Evolutionary conservation across 2,113 vertebrate genomes (phyloP).

Genomic region (Perccottus glenii): DNA sequence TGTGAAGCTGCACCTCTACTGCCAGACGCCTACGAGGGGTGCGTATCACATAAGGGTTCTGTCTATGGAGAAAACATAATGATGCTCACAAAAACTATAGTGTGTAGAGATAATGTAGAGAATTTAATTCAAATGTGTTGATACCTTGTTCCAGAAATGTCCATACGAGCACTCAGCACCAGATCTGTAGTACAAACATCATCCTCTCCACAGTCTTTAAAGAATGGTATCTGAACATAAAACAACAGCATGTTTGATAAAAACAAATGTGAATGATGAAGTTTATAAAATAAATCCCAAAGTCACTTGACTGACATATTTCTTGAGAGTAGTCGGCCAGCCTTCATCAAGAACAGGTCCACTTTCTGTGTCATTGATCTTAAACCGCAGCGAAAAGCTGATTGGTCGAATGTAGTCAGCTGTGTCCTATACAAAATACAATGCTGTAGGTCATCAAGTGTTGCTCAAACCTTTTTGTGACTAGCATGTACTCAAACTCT

Average conservation of each 20-base stretch:
- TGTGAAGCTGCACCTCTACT: constrained; percentile 85
- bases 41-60: constrained; percentile 84
- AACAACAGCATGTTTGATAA: not conserved
- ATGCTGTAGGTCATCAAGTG: not conserved
- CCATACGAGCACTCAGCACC: constrained; percentile 83
- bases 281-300: not conserved
- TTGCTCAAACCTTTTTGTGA: not conserved
- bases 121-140: not conserved
- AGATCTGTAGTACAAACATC: constrained; percentile 88
- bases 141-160: constrained; percentile 88
- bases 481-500: constrained; percentile 52
- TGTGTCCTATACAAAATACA: constrained; percentile 82
- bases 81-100: not conserved
- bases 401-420: constrained; percentile 92
- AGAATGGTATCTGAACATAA: constrained; percentile 89
- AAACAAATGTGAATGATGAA: too few relatives aligned
- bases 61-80: constrained; percentile 71
- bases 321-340: constrained; percentile 81
- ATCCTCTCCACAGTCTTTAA: constrained; percentile 94
- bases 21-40: constrained; percentile 81
- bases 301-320: constrained; percentile 79
- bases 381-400: constrained; percentile 84
- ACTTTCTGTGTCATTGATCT: constrained; percentile 81
- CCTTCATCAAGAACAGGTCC: constrained; percentile 87
- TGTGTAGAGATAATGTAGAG: too few relatives aligned